Evolutionary conservation across 2,888 invertebrate species (phyloP).

Genomic region (Mythimna loreyi): DNA sequence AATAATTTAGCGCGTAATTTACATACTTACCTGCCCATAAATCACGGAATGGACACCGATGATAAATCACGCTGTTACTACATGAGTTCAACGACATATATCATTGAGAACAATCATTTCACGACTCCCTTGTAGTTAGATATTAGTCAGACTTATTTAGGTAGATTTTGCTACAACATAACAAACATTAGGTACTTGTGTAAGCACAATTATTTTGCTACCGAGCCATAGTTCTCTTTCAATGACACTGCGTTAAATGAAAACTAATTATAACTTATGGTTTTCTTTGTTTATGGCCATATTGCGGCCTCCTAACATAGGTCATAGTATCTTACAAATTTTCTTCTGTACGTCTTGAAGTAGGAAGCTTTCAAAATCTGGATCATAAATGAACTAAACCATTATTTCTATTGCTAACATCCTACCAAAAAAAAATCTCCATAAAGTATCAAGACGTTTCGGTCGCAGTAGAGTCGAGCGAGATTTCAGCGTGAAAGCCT

Average conservation of each 20-base stretch:
- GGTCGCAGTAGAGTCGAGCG: conserved; percentile 75
- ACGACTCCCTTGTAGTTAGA: conserved; percentile 11
- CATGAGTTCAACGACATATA: conserved; percentile 21
- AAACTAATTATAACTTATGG: neutral
- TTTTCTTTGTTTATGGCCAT: neutral
- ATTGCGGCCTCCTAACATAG: neutral
- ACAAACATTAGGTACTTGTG: too few relatives aligned
- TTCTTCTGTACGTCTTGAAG: neutral
- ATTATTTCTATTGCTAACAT: neutral
- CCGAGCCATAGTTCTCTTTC: neutral
- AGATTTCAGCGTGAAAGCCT: conserved; percentile 91
- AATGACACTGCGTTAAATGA: neutral
- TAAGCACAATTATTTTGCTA: too few relatives aligned
- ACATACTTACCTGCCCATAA: conserved; percentile 61
- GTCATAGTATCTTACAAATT: neutral
- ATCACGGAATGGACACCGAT: conserved; percentile 43
- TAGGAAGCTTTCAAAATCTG: neutral
- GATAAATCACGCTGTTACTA: conserved; percentile 31
- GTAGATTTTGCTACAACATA: conserved; percentile 6
- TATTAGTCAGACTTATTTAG: conserved; percentile 9
- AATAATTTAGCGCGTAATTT: conserved; percentile 69
- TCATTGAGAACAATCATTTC: conserved; percentile 16
- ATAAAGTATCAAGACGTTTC: conserved; percentile 74
- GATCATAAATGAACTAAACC: neutral
- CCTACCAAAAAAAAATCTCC: conserved; percentile 5